A percentile compares a stretch with the other conserved stretches of the same genome.
phyloP scores from a whole-genome alignment of 2,888 invertebrate genomes.

The Buathra laborator region DNA sequence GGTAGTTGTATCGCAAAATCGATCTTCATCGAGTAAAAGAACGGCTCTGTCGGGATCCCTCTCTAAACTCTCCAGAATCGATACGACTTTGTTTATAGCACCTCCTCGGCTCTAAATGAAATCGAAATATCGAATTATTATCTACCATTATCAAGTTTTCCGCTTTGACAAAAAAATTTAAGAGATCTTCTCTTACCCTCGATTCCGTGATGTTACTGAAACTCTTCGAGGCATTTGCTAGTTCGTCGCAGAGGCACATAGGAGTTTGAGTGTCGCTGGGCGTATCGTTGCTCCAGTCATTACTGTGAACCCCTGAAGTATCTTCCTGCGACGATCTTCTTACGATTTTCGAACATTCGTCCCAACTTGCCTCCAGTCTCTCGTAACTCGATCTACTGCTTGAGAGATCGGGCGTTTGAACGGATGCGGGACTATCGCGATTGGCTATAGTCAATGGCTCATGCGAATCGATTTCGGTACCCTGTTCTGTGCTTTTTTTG shows the following conservation, averaged over 20 bases:
- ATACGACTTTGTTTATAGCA: constrained; percentile 74
- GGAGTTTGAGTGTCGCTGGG: constrained; percentile 70
- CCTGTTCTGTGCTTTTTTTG: constrained; percentile 13
- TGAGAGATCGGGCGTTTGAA: constrained; percentile 64
- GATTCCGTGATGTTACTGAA: constrained; percentile 66
- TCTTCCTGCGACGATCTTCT: constrained; percentile 71
- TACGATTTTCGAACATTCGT: constrained; percentile 63
- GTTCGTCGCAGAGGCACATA: constrained; percentile 64
- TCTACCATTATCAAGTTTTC: not conserved
- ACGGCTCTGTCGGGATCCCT: constrained; percentile 68
- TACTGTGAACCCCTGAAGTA: constrained; percentile 77
- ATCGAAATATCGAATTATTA: not conserved
- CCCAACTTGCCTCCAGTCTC: constrained; percentile 68
- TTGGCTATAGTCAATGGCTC: constrained; percentile 58
- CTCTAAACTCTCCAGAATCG: constrained; percentile 74
- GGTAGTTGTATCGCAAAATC: constrained; percentile 73
- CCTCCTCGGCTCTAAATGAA: constrained; percentile 41
- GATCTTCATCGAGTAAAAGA: constrained; percentile 74
- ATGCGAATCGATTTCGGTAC: constrained; percentile 25
- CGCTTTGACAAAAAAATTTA: not conserved
- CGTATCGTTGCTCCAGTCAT: constrained; percentile 74
- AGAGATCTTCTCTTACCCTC: constrained; percentile 53
- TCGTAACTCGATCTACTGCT: constrained; percentile 74
- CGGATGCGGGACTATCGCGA: constrained; percentile 58
- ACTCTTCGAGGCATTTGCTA: constrained; percentile 60